Base-by-base conservation (phyloP, 2,888 invertebrate genomes). In the Antheraea assamensis region DNA sequence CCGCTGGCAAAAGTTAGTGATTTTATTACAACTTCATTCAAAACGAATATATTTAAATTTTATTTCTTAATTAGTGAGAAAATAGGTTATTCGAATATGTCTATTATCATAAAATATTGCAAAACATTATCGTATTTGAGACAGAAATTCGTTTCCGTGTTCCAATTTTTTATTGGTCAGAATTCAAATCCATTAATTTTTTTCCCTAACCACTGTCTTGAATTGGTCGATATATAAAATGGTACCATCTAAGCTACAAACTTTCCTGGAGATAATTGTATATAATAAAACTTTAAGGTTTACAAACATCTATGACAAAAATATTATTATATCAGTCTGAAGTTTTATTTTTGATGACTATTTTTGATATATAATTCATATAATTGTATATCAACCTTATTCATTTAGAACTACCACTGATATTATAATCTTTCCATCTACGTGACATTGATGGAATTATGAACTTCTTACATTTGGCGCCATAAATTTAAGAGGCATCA, bases 111-210 rank as follows among this genome's bases (percentile, higher is more conserved):
- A 21, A 35, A 13, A 21, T 3, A 68, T 68, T 68, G 35, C 68
- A 31, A 73, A 76, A 72, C 77, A 75, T 75, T 78, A 83, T 82
- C 79, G 75, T 80, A 83, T 84, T 80, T 81, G 82, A 77, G 71
- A 78, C 76, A 79, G 81, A 81, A 81, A 83, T 83, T 81, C 79
- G 81, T 83, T 86, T 87, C 83, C 83, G 82, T 83, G 86, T 71
- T 52, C 35, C 35, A 66, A 24, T 64, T 74, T 42, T 74, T 74
- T 71, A 71, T 64, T 66, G 49, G 86, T 80, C 88, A 87, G 87
- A 89, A 73, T 58, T 70, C n/a, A 58, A 30, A 55, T 15, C 2
- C 24, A 55, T 70, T 73, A 55, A 35, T 55, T 3, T 15, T 17
- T 13, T 42, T 55, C 35, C 73, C n/a, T 68, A 68, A 68, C 35